Conservation (phyloP, 2,113 vertebrate genomes). For the Myiopsitta monachus region DNA sequence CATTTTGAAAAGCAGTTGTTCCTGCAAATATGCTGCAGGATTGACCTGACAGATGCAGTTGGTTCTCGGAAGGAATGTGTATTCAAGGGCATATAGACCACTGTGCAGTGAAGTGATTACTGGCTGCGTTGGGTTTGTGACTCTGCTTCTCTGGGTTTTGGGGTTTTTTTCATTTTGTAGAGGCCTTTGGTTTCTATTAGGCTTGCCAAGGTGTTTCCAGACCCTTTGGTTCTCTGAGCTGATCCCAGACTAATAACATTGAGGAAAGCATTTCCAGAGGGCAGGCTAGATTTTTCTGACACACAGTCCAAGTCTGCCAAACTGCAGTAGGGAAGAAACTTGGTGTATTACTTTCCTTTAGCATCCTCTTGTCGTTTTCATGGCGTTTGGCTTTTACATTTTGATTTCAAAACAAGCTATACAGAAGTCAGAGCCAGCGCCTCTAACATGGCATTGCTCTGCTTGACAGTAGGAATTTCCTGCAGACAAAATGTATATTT, state of each 20-base stretch:
- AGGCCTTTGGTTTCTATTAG: neutral
- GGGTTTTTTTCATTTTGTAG: neutral
- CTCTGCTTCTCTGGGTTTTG: neutral
- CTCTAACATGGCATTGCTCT: neutral
- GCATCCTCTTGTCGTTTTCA: neutral
- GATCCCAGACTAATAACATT: neutral
- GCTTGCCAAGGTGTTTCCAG: neutral
- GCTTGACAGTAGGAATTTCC: neutral
- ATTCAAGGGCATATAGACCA: neutral
- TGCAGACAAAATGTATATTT: neutral
- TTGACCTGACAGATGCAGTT: neutral
- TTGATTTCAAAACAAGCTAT: neutral
- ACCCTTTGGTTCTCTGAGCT: neutral
- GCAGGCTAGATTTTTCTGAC: neutral
- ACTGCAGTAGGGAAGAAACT: neutral
- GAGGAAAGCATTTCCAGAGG: neutral
- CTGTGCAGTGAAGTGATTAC: fast-evolving
- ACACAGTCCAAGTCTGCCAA: fast-evolving
- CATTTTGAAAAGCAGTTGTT: neutral
- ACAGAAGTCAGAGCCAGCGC: neutral
- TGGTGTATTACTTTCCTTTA: neutral
- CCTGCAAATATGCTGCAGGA: neutral
- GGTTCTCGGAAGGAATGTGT: neutral
- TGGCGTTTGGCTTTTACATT: neutral
- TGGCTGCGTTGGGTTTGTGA: neutral